Evolutionary conservation across 2,888 invertebrate species (phyloP), one percentile per base, ranked within the genome.

Genomic region (Electrophaes corylata): DNA sequence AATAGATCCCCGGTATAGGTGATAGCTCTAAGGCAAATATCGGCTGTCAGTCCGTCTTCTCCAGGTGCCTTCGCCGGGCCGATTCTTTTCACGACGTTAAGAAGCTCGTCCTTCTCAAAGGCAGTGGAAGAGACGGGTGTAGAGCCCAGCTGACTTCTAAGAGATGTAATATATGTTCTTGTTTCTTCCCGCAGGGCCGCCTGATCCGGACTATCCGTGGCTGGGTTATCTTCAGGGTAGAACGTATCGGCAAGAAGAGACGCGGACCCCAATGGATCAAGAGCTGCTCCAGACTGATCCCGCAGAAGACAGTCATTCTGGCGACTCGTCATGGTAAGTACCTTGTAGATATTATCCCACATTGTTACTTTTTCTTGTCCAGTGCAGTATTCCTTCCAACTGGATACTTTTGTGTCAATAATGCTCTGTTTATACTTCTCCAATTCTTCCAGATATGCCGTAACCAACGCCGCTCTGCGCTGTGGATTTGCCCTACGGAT

Each of bases 331-430:
- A 26, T 29, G 3, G 26, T 10, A 2, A 44, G 10, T 0, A 44
- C 44, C 16, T 29, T 26, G 16, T 44, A 44, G 0, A 29, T 29
- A 1, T 4, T 6, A 10, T 29, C 29, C 44, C 44, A 44, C 14
- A 44, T 44, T 0, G 44, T 44, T 1, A 10, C 1, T 4, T 16
- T 44, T 1, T 29, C 16, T 16, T 44, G 29, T 14, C 29, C 44
- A 3, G 44, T 44, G 44, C 44, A 44, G 16, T 16, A 44, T 3
- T 44, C 29, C 10, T 44, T 44, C 44, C 44, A 44, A 11, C 44
- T 44, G 12, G 14, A 3, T 1, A 29, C 12, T 4, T 14, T 26
- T 14, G 44, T 16, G 2, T 29, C 20, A 1, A 11, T 12, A 11
- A 26, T 0, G 10, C 10, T 14, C 4, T 29, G 14, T 4, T 26